Conservation (phyloP, 2,888 invertebrate species). For the Acrocyrtus sp. region DNA sequence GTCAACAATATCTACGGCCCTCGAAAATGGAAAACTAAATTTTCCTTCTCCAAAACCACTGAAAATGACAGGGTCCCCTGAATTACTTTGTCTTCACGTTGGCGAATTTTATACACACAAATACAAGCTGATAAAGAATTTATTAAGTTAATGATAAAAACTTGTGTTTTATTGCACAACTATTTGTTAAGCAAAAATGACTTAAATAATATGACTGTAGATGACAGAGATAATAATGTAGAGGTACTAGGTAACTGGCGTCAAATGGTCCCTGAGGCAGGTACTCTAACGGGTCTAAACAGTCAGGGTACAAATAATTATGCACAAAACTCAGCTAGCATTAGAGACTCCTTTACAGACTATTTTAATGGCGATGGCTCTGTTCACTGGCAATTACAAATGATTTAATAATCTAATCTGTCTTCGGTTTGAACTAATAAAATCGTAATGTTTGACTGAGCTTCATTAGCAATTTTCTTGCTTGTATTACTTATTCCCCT, state of each 20-base stretch:
- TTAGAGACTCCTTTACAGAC: too few species aligned
- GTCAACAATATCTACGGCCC: constrained; percentile 13
- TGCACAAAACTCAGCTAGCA: too few species aligned
- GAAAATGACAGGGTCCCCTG: constrained; percentile 22
- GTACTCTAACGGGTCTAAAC: too few species aligned
- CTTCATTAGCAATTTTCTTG: neutral
- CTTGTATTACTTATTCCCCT: neutral
- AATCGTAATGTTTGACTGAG: neutral
- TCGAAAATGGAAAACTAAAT: constrained; percentile 38
- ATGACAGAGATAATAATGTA: too few species aligned
- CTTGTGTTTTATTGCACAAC: constrained; percentile 31
- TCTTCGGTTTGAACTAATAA: too few species aligned
- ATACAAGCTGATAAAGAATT: constrained; percentile 8
- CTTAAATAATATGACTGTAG: too few species aligned
- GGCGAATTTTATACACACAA: constrained; percentile 24
- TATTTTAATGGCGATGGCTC: too few species aligned
- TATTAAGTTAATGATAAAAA: constrained; percentile 3
- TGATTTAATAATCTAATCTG: too few species aligned
- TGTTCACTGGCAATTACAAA: too few species aligned
- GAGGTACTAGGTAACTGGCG: too few species aligned
- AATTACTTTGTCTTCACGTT: constrained; percentile 8
- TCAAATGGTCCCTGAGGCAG: too few species aligned
- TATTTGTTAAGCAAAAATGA: constrained; percentile 8
- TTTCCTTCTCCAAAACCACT: neutral
- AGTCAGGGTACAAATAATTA: too few species aligned